Evolutionary conservation across 2,797 vertebrate genomes (phyloP), one percentile per base, ranked within the genome.

Genomic region (Gymnoscopelus microlampas): DNA sequence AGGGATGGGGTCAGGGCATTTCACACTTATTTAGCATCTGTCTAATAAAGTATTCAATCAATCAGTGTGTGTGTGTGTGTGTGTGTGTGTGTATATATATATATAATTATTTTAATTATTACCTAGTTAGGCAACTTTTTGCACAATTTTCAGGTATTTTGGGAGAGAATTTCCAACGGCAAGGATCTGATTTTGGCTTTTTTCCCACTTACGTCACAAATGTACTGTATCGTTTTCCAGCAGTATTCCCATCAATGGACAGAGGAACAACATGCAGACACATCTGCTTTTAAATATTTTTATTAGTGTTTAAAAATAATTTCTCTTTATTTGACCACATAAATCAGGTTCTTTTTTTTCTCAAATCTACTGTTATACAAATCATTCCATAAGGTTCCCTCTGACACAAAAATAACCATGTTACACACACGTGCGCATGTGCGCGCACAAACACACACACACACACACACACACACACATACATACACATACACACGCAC

Each of bases 241-340:
- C 3, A 29, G 2, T 29, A 29, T 29, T 29, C 26, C 26, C 26
- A 29, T 29, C 3, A 51, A 11, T n/a, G 12, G 12, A 26, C 50
- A 68, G 35, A 59, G 32, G 9, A 68, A 59, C 8, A 44, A 19
- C 39, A 39, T 39, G 39, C 39, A 63, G 39, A 67, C 19, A 26
- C 62, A 29, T 71, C 60, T 35, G 44, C 74, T 71, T 79, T 76
- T 61, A 79, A 83, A 70, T 78, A 68, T 74, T 56, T 73, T 48
- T 57, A 77, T 73, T 88, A 88, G 86, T 85, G 83, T 91, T 90
- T 93, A 92, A 94, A 94, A 93, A 93, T 90, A 92, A 90, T 77
- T 83, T 92, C 87, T 92, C 88, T 93, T 91, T 90, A 92, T 90
- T 90, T 89, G 83, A 91, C 83, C 87, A 92, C 90, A 92, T 91